Conservation (phyloP, 2,888 invertebrate species). For the Shargacucullia verbasci region DNA sequence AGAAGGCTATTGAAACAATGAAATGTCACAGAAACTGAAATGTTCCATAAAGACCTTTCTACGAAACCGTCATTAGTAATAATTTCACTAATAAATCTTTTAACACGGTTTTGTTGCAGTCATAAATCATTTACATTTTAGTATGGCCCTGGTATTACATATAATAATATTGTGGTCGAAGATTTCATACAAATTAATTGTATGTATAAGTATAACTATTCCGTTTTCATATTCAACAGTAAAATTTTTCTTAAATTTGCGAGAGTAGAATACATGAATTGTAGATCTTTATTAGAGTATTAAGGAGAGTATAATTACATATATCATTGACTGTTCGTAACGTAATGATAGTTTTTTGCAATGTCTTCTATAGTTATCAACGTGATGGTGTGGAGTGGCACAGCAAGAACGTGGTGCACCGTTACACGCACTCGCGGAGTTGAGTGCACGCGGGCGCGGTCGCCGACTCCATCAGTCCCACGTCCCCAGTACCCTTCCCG, state of each 20-base stretch:
- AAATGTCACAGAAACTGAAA: conserved; percentile 25
- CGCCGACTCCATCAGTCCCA: conserved; percentile 80
- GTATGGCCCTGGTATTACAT: background rate
- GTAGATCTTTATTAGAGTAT: too few species aligned
- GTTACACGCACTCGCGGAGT: conserved; percentile 84
- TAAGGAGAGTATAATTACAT: too few species aligned
- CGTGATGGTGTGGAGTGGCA: conserved; percentile 66
- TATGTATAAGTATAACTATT: too few species aligned
- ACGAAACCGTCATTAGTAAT: conserved; percentile 60
- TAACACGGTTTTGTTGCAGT: conserved; percentile 12
- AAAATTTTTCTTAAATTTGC: background rate
- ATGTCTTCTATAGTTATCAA: conserved; percentile 48
- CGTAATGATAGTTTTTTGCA: conserved; percentile 11
- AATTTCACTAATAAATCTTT: conserved; percentile 62
- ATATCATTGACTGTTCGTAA: too few species aligned
- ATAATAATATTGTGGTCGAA: conserved; percentile 12
- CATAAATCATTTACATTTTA: conserved; percentile 5
- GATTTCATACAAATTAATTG: conserved; percentile 7
- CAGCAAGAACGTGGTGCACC: conserved; percentile 75
- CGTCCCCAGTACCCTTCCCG: conserved; percentile 57
- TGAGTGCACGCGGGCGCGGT: conserved; percentile 85
- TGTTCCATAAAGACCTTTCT: conserved; percentile 44
- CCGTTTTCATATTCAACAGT: background rate
- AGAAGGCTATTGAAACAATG: conserved; percentile 31
- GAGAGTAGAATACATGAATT: background rate